Evolutionary conservation across 1,140 invertebrate species (phyloP).

Genomic region (Zeugodacus cucurbitae): DNA sequence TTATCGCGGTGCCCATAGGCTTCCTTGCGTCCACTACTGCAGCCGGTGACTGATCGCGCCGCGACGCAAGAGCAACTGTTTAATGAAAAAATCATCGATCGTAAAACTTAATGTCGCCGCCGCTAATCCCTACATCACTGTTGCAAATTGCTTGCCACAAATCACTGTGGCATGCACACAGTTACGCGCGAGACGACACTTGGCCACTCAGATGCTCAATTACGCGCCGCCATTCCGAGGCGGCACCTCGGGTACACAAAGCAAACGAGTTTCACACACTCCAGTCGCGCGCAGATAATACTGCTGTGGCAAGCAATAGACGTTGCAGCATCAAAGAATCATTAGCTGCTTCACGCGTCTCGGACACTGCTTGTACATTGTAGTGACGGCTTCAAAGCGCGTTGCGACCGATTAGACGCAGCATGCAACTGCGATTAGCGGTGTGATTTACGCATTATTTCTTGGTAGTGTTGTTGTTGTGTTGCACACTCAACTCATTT

Average conservation of each 20-base stretch:
- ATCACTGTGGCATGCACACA: constrained; percentile 3
- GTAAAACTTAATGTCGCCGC: constrained; percentile 8
- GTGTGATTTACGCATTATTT: not conserved
- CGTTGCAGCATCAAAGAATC: not conserved
- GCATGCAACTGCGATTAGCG: constrained; percentile 10
- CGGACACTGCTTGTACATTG: not conserved
- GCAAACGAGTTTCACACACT: constrained; percentile 2
- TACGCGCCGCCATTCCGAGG: not conserved
- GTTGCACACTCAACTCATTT: not conserved
- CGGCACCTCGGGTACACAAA: not conserved
- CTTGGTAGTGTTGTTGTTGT: not conserved
- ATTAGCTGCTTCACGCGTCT: not conserved
- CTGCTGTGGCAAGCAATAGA: not conserved
- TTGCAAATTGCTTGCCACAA: not conserved
- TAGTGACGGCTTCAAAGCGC: not conserved
- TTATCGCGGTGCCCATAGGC: not conserved
- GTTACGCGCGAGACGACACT: not conserved
- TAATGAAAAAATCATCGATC: not conserved
- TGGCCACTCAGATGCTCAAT: not conserved
- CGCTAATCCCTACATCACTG: constrained; percentile 8
- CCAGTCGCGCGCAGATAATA: not conserved
- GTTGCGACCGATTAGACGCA: not conserved
- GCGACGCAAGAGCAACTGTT: too few species aligned
- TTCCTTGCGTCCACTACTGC: not conserved
- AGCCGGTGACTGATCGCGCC: not conserved